Base-by-base conservation (phyloP, 2,888 invertebrate species). In the Pristionchus japonicus region DNA sequence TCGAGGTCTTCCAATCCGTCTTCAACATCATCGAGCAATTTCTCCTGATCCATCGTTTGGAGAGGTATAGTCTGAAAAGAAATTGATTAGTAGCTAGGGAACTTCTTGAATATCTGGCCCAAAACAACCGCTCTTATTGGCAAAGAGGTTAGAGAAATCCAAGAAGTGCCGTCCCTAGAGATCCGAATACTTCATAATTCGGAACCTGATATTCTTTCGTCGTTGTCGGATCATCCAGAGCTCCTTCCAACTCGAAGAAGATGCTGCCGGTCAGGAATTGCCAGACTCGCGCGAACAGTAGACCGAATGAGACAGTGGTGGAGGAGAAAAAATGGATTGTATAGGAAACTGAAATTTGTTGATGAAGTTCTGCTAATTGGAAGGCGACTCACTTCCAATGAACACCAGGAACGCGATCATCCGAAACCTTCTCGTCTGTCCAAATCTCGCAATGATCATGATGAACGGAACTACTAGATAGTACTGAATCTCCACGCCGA, bases 401-500 rank as follows among this genome's bases (percentile, higher is more conserved):
- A 77, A 47, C 11, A 1, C 77, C 27, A 47, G 40, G 27, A 77
- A 77, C 3, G 43, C n/a, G n/a, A n/a, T 77, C 47, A 77, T 40
- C 1, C 77, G 43, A 13, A 47, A 77, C 11, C 47, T 6, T 13
- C 47, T 40, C 9, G 67, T 70, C 13, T 70, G 43, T 70, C 86
- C 40, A n/a, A n/a, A n/a, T 80, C 34, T 43, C n/a, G n/a, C 17
- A 23, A 43, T 2, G 23, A 80, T 80, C 80, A 80, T 80, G 34
- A 84, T 52, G 34, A 84, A 84, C 1, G 84, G 84, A 17, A 84
- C 84, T 17, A 84, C 27, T 52, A 84, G 84, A 23, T 84, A 84
- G 84, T 84, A 84, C 31, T 84, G 84, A 40, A 84, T 84, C 84
- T 84, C 84, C n/a, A 84, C n/a, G n/a, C n/a, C n/a, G n/a, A n/a